phyloP scores from a whole-genome alignment of 2,113 vertebrate genomes.

The Malurus elegans region DNA sequence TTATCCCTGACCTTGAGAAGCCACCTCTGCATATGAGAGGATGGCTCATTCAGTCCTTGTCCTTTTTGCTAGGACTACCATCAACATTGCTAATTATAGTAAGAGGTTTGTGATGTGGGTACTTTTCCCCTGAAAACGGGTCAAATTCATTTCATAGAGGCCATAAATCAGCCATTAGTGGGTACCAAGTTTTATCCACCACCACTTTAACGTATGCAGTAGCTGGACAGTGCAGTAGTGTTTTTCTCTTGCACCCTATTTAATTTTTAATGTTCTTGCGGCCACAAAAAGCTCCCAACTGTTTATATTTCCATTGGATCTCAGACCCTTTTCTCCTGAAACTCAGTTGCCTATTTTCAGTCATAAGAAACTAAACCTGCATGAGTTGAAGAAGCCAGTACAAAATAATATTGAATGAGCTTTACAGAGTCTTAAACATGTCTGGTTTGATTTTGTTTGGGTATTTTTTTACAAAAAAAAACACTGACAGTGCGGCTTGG shows the following conservation, averaged over 20 bases:
- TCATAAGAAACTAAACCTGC: neutral
- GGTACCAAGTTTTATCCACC: neutral
- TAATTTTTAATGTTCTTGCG: neutral
- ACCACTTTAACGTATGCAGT: neutral
- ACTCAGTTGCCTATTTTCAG: neutral
- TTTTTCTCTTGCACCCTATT: neutral
- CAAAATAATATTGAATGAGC: neutral
- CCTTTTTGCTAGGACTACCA: constrained; percentile 9
- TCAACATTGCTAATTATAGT: constrained; percentile 28
- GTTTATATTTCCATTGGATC: neutral
- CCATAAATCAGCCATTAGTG: neutral
- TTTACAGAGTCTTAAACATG: neutral
- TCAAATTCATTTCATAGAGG: neutral
- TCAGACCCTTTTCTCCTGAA: neutral
- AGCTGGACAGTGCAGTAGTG: neutral
- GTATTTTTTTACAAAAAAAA: neutral
- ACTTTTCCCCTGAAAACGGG: constrained; percentile 10
- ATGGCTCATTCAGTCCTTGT: constrained; percentile 10
- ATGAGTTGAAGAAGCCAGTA: neutral
- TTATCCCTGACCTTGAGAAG: neutral
- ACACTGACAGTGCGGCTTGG: neutral
- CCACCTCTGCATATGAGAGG: neutral
- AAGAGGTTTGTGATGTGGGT: neutral
- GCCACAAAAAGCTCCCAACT: neutral
- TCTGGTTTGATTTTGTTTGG: neutral